Percentiles rank a stretch among this genome's conserved stretches.
Evolutionary conservation across 2,888 invertebrate genomes (phyloP).

Genomic region (Seladonia tumulorum): DNA sequence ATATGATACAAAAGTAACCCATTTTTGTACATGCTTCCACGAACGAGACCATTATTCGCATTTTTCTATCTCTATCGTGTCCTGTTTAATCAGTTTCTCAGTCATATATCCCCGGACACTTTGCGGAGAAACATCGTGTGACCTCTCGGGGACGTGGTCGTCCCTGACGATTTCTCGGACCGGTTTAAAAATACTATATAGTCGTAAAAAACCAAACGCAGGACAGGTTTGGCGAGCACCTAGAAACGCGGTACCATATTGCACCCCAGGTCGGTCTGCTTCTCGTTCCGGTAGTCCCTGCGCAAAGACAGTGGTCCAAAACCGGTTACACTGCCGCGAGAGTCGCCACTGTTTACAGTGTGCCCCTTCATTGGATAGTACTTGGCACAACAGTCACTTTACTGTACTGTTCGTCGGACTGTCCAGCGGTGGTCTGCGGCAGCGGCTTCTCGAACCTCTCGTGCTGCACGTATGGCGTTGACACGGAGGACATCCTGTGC

Average conservation of each 20-base stretch:
- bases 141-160: neutral
- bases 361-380: conserved; percentile 74
- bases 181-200: conserved; percentile 36
- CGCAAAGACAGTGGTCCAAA: conserved; percentile 23
- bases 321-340: conserved; percentile 48
- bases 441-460: conserved; percentile 73
- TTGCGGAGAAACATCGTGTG: neutral
- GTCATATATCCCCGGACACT: neutral
- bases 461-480: conserved; percentile 71
- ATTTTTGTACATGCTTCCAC: conserved; percentile 76
- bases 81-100: neutral
- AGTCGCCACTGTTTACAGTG: conserved; percentile 30
- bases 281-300: conserved; percentile 9
- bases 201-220: conserved; percentile 37
- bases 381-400: conserved; percentile 80
- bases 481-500: conserved; percentile 48
- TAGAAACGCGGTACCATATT: conserved; percentile 58
- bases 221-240: conserved; percentile 53
- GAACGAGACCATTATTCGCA: conserved; percentile 49
- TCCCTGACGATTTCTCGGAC: conserved; percentile 20
- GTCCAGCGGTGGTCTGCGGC: conserved; percentile 51
- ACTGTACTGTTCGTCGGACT: conserved; percentile 79
- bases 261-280: conserved; percentile 54
- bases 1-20: conserved; percentile 77
- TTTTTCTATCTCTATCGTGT: conserved; percentile 33